Evolutionary conservation across 2,888 invertebrate species (phyloP), one percentile per base, ranked within the genome.

Genomic region (Melikaiella ostensackeni): DNA sequence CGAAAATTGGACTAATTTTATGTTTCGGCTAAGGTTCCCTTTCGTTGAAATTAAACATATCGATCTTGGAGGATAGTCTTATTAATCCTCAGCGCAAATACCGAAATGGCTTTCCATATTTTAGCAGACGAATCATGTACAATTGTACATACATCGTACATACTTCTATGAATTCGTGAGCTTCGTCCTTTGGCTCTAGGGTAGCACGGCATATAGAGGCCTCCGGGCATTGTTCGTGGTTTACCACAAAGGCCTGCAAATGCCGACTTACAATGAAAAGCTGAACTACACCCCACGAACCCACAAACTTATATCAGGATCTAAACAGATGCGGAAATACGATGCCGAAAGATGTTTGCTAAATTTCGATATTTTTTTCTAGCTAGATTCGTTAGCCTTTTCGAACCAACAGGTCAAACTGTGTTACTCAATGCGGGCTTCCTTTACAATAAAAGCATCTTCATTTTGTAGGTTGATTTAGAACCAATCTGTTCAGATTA

Each of bases 171-270:
- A 70, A 70, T 50, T 50, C 11, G 30, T 70, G 46, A 50, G 27
- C 30, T 46, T 70, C 42, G 38, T 66, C 42, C 64, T 33, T 19
- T 30, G 42, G 24, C 8, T 38, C n/a, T 64, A 42, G 64, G 46
- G 66, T 46, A 70, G 24, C 24, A 24, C 24, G 38, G 64, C 50
- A 70, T 50, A 70, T 70, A 30, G 66, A 50, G 46, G 66, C 66
- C 66, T 70, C 30, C 66, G 66, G 66, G 76, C 81, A 84, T 90
- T 90, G 90, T 90, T 86, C 88, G 87, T 84, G 89, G 89, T 89
- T 90, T 86, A 86, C 89, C 89, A 90, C 90, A 90, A 90, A 90
- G 86, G 89, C 89, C 89, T 90, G 89, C 87, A 89, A 90, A 89
- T 90, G 89, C 89, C 89, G 84, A 84, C 80, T 87, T 85, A 85